Percentiles rank a stretch among this genome's conserved stretches.
Conservation (phyloP, 2,888 invertebrate genomes). For the Aradus depressus region DNA sequence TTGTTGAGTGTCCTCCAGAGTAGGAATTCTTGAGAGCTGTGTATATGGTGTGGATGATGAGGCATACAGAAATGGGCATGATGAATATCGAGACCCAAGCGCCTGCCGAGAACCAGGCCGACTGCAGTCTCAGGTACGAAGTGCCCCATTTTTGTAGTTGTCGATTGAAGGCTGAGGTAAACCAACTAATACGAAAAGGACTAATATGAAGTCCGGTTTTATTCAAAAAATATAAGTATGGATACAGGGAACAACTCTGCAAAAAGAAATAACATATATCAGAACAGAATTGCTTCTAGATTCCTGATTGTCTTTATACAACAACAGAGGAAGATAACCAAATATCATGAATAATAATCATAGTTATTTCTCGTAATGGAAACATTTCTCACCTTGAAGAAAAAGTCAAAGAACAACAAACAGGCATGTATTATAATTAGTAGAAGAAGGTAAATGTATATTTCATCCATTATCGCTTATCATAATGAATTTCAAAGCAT, state of each 20-base stretch:
- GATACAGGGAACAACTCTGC: slow-evolving; percentile 74
- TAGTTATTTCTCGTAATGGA: too few species aligned
- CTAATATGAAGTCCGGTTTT: slow-evolving; percentile 64
- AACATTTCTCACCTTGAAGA: slow-evolving; percentile 72
- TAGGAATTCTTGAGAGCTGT: slow-evolving; percentile 31
- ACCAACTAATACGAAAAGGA: slow-evolving; percentile 63
- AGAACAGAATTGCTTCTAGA: not conserved
- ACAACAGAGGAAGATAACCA: not conserved
- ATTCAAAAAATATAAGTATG: slow-evolving; percentile 63
- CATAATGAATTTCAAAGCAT: slow-evolving; percentile 7
- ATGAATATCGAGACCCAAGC: slow-evolving; percentile 46
- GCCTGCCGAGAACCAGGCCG: slow-evolving; percentile 63
- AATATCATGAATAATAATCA: too few species aligned
- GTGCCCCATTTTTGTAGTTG: slow-evolving; percentile 62
- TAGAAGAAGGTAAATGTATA: slow-evolving; percentile 48
- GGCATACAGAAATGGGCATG: slow-evolving; percentile 50
- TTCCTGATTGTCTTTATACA: not conserved
- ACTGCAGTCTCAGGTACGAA: slow-evolving; percentile 47
- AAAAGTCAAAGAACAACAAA: slow-evolving; percentile 67
- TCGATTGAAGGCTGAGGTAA: slow-evolving; percentile 66
- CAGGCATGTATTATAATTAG: slow-evolving; percentile 54
- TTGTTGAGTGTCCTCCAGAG: too few species aligned
- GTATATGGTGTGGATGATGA: slow-evolving; percentile 37
- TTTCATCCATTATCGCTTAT: slow-evolving; percentile 38
- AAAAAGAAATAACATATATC: slow-evolving; percentile 34